These are phyloP conservation scores for Papilio protenor DNA, from an alignment of 2,888 invertebrate species.

Conservation along the genomic window DNA sequence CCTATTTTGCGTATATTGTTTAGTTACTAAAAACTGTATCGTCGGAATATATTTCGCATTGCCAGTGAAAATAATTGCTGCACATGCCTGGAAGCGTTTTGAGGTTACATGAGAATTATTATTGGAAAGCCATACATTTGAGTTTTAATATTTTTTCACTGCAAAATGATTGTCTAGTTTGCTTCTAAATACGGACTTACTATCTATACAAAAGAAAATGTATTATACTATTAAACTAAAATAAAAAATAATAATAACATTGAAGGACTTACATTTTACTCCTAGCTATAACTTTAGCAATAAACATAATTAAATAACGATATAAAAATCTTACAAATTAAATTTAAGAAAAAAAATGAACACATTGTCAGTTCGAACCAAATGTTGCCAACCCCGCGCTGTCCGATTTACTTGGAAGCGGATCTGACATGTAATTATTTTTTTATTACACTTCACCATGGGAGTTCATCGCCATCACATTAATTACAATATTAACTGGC, in stretches of 20 bases:
- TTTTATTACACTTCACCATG: constrained; percentile 67
- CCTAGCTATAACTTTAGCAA: no score
- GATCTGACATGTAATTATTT: constrained; percentile 67
- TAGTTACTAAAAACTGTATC: constrained; percentile 34
- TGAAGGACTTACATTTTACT: no score
- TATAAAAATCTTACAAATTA: neutral
- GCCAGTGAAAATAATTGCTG: constrained; percentile 13
- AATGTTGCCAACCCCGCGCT: constrained; percentile 54
- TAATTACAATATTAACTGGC: constrained; percentile 76
- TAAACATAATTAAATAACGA: no score
- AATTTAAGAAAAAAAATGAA: neutral
- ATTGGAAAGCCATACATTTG: constrained; percentile 2
- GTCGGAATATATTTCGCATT: constrained; percentile 16
- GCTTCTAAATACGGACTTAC: neutral
- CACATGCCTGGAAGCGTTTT: constrained; percentile 5
- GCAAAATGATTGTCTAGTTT: neutral
- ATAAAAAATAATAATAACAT: no score
- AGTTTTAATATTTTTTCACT: constrained; percentile 4
- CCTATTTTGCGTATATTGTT: constrained; percentile 40
- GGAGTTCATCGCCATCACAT: constrained; percentile 69
- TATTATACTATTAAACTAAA: neutral
- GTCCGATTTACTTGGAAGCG: constrained; percentile 63
- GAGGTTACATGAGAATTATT: neutral
- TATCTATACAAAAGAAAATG: neutral
- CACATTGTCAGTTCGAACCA: neutral